Evolutionary conservation across 2,888 invertebrate genomes (phyloP).

Genomic region (Mycogona germanica): DNA sequence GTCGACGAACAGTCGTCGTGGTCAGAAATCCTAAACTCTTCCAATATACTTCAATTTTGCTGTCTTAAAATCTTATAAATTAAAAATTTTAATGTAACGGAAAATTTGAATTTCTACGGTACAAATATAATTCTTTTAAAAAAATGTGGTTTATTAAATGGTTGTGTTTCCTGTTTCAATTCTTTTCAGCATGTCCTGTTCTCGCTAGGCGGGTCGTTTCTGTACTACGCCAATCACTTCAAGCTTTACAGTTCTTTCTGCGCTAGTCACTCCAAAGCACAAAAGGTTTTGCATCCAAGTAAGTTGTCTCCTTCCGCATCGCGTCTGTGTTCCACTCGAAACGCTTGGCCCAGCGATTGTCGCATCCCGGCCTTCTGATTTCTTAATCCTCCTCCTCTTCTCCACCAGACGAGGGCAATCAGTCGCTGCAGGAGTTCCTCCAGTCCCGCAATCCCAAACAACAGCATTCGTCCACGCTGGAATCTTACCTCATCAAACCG

Average conservation of each 20-base stretch:
- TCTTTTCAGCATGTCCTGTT: constrained; percentile 71
- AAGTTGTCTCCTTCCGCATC: constrained; percentile 39
- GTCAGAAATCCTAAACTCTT: not conserved
- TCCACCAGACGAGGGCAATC: constrained; percentile 91
- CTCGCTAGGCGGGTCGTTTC: constrained; percentile 91
- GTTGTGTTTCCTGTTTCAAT: not conserved
- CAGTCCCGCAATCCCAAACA: constrained; percentile 88
- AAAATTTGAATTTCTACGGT: too few relatives aligned
- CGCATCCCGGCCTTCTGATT: constrained; percentile 22
- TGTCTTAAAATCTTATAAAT: not conserved
- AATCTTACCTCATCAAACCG: constrained; percentile 96
- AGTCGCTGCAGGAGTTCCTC: constrained; percentile 89
- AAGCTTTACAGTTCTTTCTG: constrained; percentile 98
- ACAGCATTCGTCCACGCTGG: constrained; percentile 91
- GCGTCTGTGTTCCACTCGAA: too few relatives aligned
- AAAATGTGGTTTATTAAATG: too few relatives aligned
- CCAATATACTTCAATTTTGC: not conserved
- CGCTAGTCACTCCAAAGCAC: constrained; percentile 96
- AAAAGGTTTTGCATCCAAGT: constrained; percentile 97
- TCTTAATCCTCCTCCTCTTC: constrained; percentile 25
- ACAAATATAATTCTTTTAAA: too few relatives aligned
- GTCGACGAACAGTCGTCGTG: not conserved
- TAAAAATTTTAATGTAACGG: too few relatives aligned
- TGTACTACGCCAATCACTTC: constrained; percentile 96
- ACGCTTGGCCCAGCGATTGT: too few relatives aligned